Evolutionary conservation across 35 echinoderm and acorn worm species (phyloP), one percentile per base, ranked within the genome.

Genomic region (Anneissia japonica): DNA sequence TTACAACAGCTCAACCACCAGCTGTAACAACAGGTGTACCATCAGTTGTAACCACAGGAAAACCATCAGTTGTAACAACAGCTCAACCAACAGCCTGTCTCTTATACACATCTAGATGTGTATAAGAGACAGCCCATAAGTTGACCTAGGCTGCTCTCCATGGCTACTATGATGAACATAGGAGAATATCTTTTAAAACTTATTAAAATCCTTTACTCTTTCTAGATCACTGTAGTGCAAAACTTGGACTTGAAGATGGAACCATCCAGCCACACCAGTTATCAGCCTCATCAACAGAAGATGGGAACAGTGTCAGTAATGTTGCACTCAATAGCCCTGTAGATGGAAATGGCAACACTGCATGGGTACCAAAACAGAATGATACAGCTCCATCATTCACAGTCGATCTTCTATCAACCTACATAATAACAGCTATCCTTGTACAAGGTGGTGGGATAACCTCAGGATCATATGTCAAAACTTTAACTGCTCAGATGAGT

Each of bases 401-500:
- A 46, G 55, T 96, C 83, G 93, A 96, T 77, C 86, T 96, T 32
- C 34, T 73, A 46, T 32, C 75, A 38, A 76, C 76, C n/a, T 85
- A 41, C 32, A 46, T 86, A 29, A 83, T 96, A n/a, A 89, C 90
- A 38, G 93, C 89, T 17, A 35, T 91, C 31, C 11, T 88, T 12
- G 31, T 96, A 30, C 93, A 96, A 83, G 93, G 93, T 72, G 90
- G 78, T 85, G 89, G 93, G 39, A n/a, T 30, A 14, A 82, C 75
- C 0, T 80, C 76, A 21, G 76, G 85, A 35, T 81, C 77, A 23
- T 96, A 82, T 55, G 93, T 96, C 30, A 84, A 74, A 33, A 37
- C 74, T 10, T 89, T 96, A 37, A 88, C 32, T 32, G 90, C 92
- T 82, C 75, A 55, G 0, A 89, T 85, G 36, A 96, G 93, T 46